Evolutionary conservation across 2,888 invertebrate species (phyloP).

Genomic region (Drosophila paranaensis): DNA sequence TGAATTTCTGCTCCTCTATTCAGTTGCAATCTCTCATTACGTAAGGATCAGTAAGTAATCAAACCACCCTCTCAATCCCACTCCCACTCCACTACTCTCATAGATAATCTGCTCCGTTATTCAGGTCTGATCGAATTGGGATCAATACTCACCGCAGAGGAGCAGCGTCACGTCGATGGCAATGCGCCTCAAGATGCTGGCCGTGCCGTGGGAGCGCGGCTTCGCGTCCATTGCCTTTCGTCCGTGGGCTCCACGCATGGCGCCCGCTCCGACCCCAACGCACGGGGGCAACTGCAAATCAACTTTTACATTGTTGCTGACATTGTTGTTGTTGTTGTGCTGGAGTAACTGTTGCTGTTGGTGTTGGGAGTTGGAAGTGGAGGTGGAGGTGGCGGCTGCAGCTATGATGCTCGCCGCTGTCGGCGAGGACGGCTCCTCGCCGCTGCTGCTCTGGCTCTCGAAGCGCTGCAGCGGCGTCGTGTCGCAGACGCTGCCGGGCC

Average conservation of each 20-base stretch:
- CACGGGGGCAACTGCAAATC: constrained; percentile 73
- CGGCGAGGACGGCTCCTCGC: constrained; percentile 82
- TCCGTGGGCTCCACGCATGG: constrained; percentile 2
- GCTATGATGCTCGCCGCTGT: constrained; percentile 57
- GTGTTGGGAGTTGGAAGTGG: constrained; percentile 23
- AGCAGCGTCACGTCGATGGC: constrained; percentile 69
- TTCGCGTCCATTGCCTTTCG: constrained; percentile 21
- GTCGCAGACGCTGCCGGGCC: constrained; percentile 77
- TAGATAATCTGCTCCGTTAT: neutral
- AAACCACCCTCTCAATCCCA: neutral
- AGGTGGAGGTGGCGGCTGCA: constrained; percentile 24
- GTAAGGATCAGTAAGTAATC: too few relatives aligned
- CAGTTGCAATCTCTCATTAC: too few relatives aligned
- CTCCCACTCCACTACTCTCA: too few relatives aligned
- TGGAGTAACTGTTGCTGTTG: constrained; percentile 18
- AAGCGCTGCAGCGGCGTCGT: constrained; percentile 80
- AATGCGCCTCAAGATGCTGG: constrained; percentile 71
- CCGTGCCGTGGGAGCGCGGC: constrained; percentile 48
- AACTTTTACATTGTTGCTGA: constrained; percentile 74
- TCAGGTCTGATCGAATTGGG: neutral
- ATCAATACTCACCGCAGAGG: constrained; percentile 72
- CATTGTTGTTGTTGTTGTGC: constrained; percentile 49
- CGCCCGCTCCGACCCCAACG: constrained; percentile 27
- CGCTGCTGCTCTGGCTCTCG: constrained; percentile 80
- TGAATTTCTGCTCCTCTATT: too few relatives aligned